Base-by-base conservation (phyloP, 1,140 invertebrate genomes). In the Diplogasteroides magnus region DNA sequence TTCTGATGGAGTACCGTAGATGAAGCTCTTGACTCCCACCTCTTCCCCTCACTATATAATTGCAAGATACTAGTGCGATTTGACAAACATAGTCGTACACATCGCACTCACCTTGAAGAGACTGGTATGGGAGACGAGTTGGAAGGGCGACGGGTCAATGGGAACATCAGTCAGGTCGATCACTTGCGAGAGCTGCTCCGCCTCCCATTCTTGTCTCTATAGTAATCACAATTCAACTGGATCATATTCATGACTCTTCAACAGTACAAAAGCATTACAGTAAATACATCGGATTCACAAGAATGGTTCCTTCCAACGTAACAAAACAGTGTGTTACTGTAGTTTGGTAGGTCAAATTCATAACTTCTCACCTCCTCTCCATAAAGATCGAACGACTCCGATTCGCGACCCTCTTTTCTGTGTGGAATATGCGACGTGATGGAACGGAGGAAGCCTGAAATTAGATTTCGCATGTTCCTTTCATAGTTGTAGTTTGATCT, bases 101-200 rank as follows among this genome's bases (percentile, higher is more conserved):
- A n/a, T n/a, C n/a, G n/a, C n/a, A n/a, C n/a, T n/a, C n/a, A 48
- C 92, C 85, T 97, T 97, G 14, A 97, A 88, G 32, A 98, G 85
- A 0, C 93, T 94, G 0, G 94, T 96, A 77, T 91, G 89, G 80
- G 94, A 92, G 0, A 97, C 93, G 0, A 97, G 86, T 83, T 98
- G 94, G 85, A 97, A 97, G 15, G 94, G 94, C n/a, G 94, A 92
- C 1, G 94, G 92, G 84, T 97, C 94, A 69, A 97, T 93, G 77
- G 92, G 91, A 78, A 91, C 91, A 27, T 88, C 87, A 56, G 88
- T 88, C 83, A 96, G 92, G 82, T 94, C 90, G 0, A 95, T 91
- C 27, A 89, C 87, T 57, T 76, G 71, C 25, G 79, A 76, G 88
- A 97, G 90, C 84, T 31, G 29, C 58, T 28, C 25, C 14, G 19